A percentile compares a stretch with the other conserved stretches of the same genome.
phyloP scores from a whole-genome alignment of 2,113 vertebrate species.

The Colossoma macropomum region DNA sequence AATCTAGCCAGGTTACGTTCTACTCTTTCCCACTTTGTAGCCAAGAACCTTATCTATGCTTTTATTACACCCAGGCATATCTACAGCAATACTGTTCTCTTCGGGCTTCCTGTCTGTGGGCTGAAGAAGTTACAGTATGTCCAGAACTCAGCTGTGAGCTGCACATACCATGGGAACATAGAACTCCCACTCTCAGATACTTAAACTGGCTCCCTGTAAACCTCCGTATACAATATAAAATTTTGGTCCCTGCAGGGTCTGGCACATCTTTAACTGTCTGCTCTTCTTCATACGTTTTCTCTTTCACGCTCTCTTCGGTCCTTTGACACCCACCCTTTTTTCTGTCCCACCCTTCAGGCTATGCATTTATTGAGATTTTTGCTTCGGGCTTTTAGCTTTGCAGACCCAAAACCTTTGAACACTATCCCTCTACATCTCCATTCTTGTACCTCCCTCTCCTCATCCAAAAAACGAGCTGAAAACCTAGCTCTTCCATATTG shows the following conservation, averaged over 20 bases:
- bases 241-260: not conserved
- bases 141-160: not conserved
- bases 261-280: not conserved
- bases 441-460: too few species aligned
- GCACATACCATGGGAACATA: not conserved
- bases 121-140: not conserved
- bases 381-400: not conserved
- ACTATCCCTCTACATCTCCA: too few species aligned
- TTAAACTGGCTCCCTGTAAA: not conserved
- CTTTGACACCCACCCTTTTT: not conserved
- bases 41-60: not conserved
- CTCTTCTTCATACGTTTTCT: not conserved
- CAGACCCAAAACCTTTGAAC: not conserved
- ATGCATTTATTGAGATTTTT: not conserved
- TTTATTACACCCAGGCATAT: not conserved
- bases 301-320: not conserved
- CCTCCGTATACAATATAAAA: not conserved
- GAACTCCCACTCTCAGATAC: not conserved
- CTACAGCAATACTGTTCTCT: not conserved
- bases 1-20: not conserved
- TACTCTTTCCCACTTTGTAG: not conserved
- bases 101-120: not conserved
- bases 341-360: not conserved
- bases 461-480: too few species aligned
- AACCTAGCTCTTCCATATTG: too few species aligned